Base-by-base conservation (phyloP, 2,888 invertebrate genomes). In the Habroteleia sp. region DNA sequence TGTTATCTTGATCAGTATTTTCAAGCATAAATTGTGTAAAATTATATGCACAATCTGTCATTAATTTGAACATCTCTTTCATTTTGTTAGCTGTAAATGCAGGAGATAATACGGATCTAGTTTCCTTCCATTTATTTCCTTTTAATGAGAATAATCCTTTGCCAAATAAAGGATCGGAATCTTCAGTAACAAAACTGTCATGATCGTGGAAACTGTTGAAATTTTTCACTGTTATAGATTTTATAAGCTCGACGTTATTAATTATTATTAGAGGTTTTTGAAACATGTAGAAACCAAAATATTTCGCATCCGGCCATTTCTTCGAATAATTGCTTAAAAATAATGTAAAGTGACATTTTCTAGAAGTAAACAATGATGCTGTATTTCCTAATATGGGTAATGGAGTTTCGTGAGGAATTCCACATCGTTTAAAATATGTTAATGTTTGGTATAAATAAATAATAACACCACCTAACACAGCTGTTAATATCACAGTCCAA, bases 31-130 rank as follows among this genome's bases (percentile, higher is more conserved):
- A 82, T 1, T 82, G 60, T 1, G 80, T 72, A 44, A 87, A 86
- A 13, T 81, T 82, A 11, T 23, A 63, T 0, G 85, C 86, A 41
- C 85, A 87, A 5, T 83, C 84, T 0, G 78, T 75, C 77, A 92
- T 90, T 56, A 91, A 85, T 0, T 89, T 89, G 80, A 91, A 87
- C 90, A 92, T 91, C 1, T 83, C 78, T 31, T 89, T 89, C 90
- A 92, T 91, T 83, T 92, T 92, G 48, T 91, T 90, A 3, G 90
- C 87, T 0, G 92, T 92, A 82, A 91, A 92, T 0, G 91, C 90
- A 0, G 91, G 91, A 13, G 90, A 90, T 13, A 92, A 77, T 0
- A 90, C 88, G 0, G 85, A 83, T 11, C 92, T 83, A 66, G 65
- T 0, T 78, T 81, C 88, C 0, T 89, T 87, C 91, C 91, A 91